Evolutionary conservation across 1,140 invertebrate species (phyloP), one percentile per base, ranked within the genome.

Genomic region (Heterodera carotae): DNA sequence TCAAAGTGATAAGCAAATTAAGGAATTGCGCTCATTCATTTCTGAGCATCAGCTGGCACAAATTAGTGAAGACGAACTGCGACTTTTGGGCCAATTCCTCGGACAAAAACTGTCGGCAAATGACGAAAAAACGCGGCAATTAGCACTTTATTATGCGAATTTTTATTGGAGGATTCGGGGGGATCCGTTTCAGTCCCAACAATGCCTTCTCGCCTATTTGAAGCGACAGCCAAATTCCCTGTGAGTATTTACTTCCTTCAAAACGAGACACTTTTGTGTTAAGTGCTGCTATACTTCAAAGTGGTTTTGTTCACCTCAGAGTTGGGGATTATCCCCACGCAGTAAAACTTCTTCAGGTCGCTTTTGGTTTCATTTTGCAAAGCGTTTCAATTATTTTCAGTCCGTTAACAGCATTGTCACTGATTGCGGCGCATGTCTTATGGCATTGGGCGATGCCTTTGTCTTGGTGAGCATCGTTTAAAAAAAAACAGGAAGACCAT

Each of bases 91-190:
- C 67, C 43, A 6, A 25, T 75, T 75, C 59, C 66, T 75, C 69
- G 72, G 22, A 72, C 34, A 75, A 18, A 60, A n/a, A 25, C 22
- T 27, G 10, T 10, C 25, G 56, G 0, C 29, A n/a, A 31, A 64
- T 62, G 18, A 75, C 56, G 72, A 75, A 27, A 29, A 53, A 60
- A 15, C 39, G 36, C 39, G 18, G 10, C 15, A 48, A 48, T 34
- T 33, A 33, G 75, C 75, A 6, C 6, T 29, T 36, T 76, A 76
- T 68, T 76, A 69, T 48, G 59, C 75, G 22, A 8, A 29, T 33
- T 76, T 76, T 31, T 76, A 76, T 27, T 76, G 75, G 75, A 66
- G 75, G 34, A 69, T 76, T 36, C 59, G 53, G 67, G 75, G 75
- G 22, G 59, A 76, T 71, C 62, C 66, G 29, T 18, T 25, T 8